Base-by-base conservation (phyloP, 2,888 invertebrate species). In the Heliconius cydno region DNA sequence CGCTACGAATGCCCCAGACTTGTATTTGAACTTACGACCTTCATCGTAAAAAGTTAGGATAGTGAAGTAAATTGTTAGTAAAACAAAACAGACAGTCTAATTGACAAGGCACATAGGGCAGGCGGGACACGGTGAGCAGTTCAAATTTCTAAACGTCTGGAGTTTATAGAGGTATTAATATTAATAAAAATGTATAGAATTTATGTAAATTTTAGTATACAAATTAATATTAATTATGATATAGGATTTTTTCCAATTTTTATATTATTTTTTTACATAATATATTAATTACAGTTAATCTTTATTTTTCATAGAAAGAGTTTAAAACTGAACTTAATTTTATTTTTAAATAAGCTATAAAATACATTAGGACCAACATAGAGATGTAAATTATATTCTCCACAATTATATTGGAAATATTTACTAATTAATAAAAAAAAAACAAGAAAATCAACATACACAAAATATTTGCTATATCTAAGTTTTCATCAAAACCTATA, bases 11-110 rank as follows among this genome's bases (percentile, higher is more conserved):
- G n/a, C n/a, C n/a, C n/a, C n/a, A n/a, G n/a, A n/a, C n/a, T n/a
- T n/a, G n/a, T n/a, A 85, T 87, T 86, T 88, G 87, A 87, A 86
- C 87, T 25, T n/a, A 25, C 19, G 6, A 19, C 52, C 19, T 19
- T 52, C 52, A 19, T 12, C 12, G 12, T 9, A 2, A 12, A 41
- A 12, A 34, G 34, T n/a, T 1, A n/a, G 67, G 25, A 1, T 22
- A 22, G 22, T 72, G 12, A 1, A 72, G 28, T 12, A 52, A 60
- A 73, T 25, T 15, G 60, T 73, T 60, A 60, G 15, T 60, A 60
- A 15, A 73, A 38, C 60, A 30, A n/a, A 60, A 60, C 60, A 73
- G 34, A n/a, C 73, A 34, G 60, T 73, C 34, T 60, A 73, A 60
- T 60, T 73, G 73, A 60, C 60, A 25, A 13, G n/a, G 72, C n/a